Evolutionary conservation across 1,140 invertebrate genomes (phyloP), one percentile per base, ranked within the genome.

Genomic region (Zaprionus capensis): DNA sequence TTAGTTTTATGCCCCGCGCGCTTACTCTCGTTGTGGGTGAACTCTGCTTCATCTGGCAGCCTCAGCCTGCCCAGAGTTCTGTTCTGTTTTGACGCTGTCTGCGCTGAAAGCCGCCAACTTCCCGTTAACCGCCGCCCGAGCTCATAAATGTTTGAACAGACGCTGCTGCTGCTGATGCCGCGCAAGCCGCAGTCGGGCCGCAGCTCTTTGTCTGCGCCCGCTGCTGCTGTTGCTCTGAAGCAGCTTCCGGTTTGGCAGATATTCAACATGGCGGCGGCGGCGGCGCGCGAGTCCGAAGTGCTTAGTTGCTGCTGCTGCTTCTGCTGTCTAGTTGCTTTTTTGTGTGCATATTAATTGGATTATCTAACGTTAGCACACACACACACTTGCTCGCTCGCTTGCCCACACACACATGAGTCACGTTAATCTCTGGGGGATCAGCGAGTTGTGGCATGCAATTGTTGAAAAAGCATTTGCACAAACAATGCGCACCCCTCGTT

Each of bases 291-390:
- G 53, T 56, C 53, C 17, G 41, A 31, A 12, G 31, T 68, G 49
- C 31, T 62, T 64, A 63, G 64, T 64, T 74, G 41, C 41, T 17
- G 22, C 36, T 58, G 9, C 57, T 64, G 49, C 31, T 67, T 15
- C 31, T 73, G 57, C 58, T 77, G 75, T 64, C 70, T 74, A 69
- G 71, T 46, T 75, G 76, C 78, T 80, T 88, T 88, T 88, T 90
- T 88, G 85, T 88, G 80, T 86, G 82, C 82, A 86, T 86, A 86
- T 86, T 87, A 86, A 86, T 86, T 86, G 82, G 85, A 88, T 88
- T 88, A 90, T 88, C 86, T 88, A 71, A 74, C 76, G 80, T 72
- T 72, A 36, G 28, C 59, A 69, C 51, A 66, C 67, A 51, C 55
- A 20, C 55, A 34, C 6, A 31, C 6, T 31, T 31, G 28, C 31